Conservation (phyloP, 2,113 vertebrate species). For the Cebidichthys violaceus region DNA sequence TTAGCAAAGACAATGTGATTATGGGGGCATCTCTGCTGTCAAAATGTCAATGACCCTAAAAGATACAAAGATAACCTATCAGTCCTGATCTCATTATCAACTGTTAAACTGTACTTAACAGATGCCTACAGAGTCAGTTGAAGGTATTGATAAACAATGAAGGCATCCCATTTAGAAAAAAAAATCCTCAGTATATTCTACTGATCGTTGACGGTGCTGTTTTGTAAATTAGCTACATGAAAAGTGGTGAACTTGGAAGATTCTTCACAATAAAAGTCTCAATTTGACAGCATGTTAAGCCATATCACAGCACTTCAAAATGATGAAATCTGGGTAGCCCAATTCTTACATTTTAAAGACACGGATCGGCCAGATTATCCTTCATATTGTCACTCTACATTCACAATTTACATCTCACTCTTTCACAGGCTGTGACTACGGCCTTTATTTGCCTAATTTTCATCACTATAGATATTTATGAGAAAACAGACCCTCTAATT, state of each 20-base stretch:
- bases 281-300: not conserved
- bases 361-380: slow-evolving; percentile 1
- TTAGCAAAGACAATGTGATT: slow-evolving; percentile 77
- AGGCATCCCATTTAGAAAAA: not conserved
- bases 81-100: slow-evolving; percentile 70
- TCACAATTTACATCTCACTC: slow-evolving; percentile 54
- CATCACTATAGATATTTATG: slow-evolving; percentile 77
- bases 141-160: slow-evolving; percentile 37
- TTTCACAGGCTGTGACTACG: slow-evolving; percentile 66
- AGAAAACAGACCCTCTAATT: slow-evolving; percentile 80
- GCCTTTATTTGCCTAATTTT: slow-evolving; percentile 74
- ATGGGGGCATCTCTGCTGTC: slow-evolving; percentile 62
- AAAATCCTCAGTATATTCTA: not conserved
- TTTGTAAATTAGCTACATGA: not conserved
- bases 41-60: slow-evolving; percentile 70
- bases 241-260: not conserved
- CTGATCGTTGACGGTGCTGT: not conserved
- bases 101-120: slow-evolving; percentile 65
- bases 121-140: slow-evolving; percentile 55
- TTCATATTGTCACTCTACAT: slow-evolving; percentile 14
- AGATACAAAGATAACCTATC: slow-evolving; percentile 75
- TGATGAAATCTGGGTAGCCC: not conserved
- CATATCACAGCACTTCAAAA: not conserved
- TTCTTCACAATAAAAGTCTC: not conserved
- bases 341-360: slow-evolving; percentile 13